A percentile compares a stretch with the other conserved stretches of the same genome.
These are phyloP conservation scores for Coranthus polyacanthus DNA, from an alignment of 2,797 vertebrate genomes.

Conservation along the genomic window DNA sequence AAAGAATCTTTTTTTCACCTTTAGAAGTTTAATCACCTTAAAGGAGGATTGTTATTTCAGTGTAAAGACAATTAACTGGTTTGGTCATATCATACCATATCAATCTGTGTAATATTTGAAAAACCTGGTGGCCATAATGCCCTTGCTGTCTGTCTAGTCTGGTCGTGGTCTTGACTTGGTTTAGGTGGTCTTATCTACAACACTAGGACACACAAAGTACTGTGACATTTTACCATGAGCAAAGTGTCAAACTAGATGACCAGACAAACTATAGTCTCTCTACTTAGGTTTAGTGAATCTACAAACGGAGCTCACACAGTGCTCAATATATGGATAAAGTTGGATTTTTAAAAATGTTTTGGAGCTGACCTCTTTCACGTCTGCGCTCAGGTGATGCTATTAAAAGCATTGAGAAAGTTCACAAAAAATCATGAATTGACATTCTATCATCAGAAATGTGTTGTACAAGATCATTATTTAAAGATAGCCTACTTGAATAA, in stretches of 20 bases:
- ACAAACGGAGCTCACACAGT: constrained; percentile 49
- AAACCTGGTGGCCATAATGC: too few species aligned
- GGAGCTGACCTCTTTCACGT: constrained; percentile 72
- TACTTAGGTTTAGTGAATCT: constrained; percentile 18
- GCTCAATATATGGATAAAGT: neutral
- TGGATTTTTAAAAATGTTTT: constrained; percentile 26
- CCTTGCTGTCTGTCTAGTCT: too few species aligned
- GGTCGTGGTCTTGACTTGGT: too few species aligned
- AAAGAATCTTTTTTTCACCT: too few species aligned
- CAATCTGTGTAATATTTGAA: too few species aligned
- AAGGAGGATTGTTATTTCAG: too few species aligned
- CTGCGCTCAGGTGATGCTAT: constrained; percentile 67
- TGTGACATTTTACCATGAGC: constrained; percentile 38
- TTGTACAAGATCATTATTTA: neutral
- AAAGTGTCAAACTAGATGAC: constrained; percentile 16
- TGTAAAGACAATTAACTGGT: too few species aligned
- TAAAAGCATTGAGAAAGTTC: constrained; percentile 47
- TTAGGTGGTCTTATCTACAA: too few species aligned
- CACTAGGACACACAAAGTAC: constrained; percentile 14
- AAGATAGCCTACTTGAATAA: too few species aligned
- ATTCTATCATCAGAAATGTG: neutral
- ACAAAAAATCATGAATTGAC: constrained; percentile 9
- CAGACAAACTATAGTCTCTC: constrained; percentile 11
- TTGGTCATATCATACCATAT: too few species aligned
- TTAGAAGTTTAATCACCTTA: too few species aligned